Base-by-base conservation (phyloP, 2,113 vertebrate species). In the Marmota flaviventris region DNA sequence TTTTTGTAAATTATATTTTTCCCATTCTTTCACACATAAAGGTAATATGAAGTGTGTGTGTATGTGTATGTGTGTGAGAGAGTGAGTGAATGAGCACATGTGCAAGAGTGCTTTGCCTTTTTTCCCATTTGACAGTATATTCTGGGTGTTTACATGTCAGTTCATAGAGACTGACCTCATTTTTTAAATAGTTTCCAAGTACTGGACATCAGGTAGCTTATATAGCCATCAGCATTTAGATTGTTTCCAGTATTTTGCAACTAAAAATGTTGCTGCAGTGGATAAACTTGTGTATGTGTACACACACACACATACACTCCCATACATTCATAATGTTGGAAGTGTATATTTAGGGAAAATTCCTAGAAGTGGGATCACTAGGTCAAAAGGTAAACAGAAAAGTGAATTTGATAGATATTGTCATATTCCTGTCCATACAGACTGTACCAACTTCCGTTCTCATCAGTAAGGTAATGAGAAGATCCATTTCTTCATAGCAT, bases 351-450 rank as follows among this genome's bases (percentile, higher is more conserved):
- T 96, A 92, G 29, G 5, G 5, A 69, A 39, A 69, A 85, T 85
- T 85, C 11, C 34, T 75, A n/a, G 37, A 93, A 93, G 27, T 89
- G 32, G 51, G 13, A 51, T 73, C 69, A 34, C 25, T 76, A 72
- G 48, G 1, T 85, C 39, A 69, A 56, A 88, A 85, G n/a, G 0
- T 76, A 51, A 51, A 87, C 4, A 79, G 5, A 1, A 37, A 79
- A 79, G 29, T 69, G 42, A 32, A 85, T 92, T 92, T 90, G 48
- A 76, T 86, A 70, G n/a, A 24, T 70, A 42, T 63, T 93, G 32
- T 89, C 65, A 76, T 53, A 92, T 76, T 81, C 11, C 29, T 22
- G 18, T 89, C 53, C 29, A 16, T 83, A 48, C 63, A 37, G 11
- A 17, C 24, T 77, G 13, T 92, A 29, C 18, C 67, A 48, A 37